Evolutionary conservation across 2,113 vertebrate genomes (phyloP).

Genomic region (Danio rerio): GRCz12tu NC_133196.1:33066001-33066500

Average conservation of each 20-base stretch:
- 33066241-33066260: not conserved
- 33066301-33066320: not conserved
- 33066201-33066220: conserved; percentile 13
- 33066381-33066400: conserved; percentile 14
- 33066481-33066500: conserved; percentile 15
- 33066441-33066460: not conserved
- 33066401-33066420: not conserved
- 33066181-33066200: not conserved
- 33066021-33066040: no score
- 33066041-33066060: not conserved
- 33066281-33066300: not conserved
- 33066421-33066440: not conserved
- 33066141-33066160: conserved; percentile 52
- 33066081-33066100: not conserved
- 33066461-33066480: not conserved
- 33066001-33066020: no score
- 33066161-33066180: conserved; percentile 23
- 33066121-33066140: conserved; percentile 57
- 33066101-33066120: conserved; percentile 43
- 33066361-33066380: conserved; percentile 13
- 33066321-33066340: conserved; percentile 18
- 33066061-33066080: conserved; percentile 14
- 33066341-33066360: conserved; percentile 4
- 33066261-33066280: not conserved
- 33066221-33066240: conserved; percentile 12